Evolutionary conservation across 1,140 invertebrate species (phyloP), one percentile per base, ranked within the genome.

Genomic region (Tribolium castaneum): DNA sequence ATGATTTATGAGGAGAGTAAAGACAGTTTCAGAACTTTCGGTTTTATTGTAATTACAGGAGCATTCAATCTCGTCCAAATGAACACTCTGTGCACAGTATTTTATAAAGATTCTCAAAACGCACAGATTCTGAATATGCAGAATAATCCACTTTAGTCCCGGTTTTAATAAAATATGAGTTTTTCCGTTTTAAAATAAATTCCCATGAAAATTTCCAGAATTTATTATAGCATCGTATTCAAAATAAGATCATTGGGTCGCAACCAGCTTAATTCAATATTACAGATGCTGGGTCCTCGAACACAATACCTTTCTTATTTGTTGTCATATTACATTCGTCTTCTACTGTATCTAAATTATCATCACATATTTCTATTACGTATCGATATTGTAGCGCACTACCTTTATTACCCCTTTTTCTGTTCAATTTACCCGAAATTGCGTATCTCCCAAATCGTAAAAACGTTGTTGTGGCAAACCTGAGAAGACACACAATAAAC

Each of bases 161-260:
- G 54, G 22, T 59, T 59, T 59, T 25, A 59, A 25, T 25, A 59
- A 22, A 30, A 59, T 56, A 59, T 9, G 19, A 59, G 6, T 19
- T 59, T 59, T 59, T 59, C 54, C 54, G 22, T 59, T 19, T 22
- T 59, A 22, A 59, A 59, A 25, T 25, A 59, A 59, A 59, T 59
- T 59, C 5, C 3, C 10, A 22, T 59, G 19, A 56, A 56, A 56
- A 56, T 56, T 56, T 16, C 6, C 13, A 9, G 52, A 16, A 56
- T 56, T 56, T 56, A 56, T 56, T 56, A 56, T 9, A 56, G 9
- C 13, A 16, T 19, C 16, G 16, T 30, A 30, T 30, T 30, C 25
- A 30, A 30, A 30, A 30, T 6, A 30, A 30, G 25, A 30, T 30
- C 25, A 30, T 30, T 6, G 6, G 3, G 4, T 30, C 25, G 25